These are phyloP conservation scores for Microplitis deprimator DNA, from an alignment of 2,888 invertebrate genomes.

Conservation along the genomic window DNA sequence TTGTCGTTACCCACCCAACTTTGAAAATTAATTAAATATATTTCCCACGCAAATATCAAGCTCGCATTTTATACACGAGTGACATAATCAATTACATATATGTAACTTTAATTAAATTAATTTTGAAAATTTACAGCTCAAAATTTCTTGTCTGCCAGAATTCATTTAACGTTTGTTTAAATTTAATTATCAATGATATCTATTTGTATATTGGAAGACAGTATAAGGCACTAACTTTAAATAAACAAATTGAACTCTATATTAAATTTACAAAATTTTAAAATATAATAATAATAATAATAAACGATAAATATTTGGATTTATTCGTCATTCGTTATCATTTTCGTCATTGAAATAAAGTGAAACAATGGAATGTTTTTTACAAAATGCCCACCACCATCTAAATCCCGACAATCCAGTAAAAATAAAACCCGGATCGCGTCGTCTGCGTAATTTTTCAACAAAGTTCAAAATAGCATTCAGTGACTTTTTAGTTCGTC, in stretches of 20 bases:
- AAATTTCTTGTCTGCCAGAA: too few species aligned
- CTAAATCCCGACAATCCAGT: slow-evolving; percentile 81
- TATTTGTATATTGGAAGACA: neutral
- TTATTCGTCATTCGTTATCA: slow-evolving; percentile 63
- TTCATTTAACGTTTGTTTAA: too few species aligned
- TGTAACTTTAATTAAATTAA: too few species aligned
- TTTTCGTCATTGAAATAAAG: slow-evolving; percentile 73
- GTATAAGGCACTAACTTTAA: neutral
- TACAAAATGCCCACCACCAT: slow-evolving; percentile 90
- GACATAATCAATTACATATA: too few species aligned
- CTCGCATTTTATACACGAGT: too few species aligned
- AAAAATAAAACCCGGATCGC: slow-evolving; percentile 79
- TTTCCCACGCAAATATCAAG: too few species aligned
- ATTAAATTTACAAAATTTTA: neutral
- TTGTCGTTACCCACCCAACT: too few species aligned
- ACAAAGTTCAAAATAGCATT: slow-evolving; percentile 78
- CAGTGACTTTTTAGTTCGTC: slow-evolving; percentile 80
- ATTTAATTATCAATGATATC: too few species aligned
- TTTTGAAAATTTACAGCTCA: too few species aligned
- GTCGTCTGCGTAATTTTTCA: slow-evolving; percentile 75
- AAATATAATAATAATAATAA: neutral
- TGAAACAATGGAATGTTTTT: slow-evolving; percentile 83
- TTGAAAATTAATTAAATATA: too few species aligned
- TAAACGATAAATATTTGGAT: neutral
- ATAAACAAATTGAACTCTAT: neutral